A percentile compares a stretch with the other conserved stretches of the same genome.
These are phyloP conservation scores for Esox lucius DNA, from an alignment of 2,797 vertebrate species.

Conservation along the genomic window DNA sequence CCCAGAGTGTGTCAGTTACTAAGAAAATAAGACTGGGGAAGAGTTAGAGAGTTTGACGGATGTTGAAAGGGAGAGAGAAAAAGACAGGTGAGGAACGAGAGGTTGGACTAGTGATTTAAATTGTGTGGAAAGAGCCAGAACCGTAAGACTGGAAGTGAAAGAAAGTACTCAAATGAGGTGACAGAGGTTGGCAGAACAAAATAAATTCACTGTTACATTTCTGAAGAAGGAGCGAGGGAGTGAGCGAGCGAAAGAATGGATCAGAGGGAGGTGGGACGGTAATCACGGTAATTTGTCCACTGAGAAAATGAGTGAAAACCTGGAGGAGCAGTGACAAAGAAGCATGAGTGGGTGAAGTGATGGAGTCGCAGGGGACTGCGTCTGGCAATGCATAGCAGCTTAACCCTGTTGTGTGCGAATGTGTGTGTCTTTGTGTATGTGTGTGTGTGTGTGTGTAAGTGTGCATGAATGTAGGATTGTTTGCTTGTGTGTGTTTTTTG, in stretches of 20 bases:
- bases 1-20: constrained; percentile 48
- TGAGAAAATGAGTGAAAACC: constrained; percentile 41
- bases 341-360: constrained; percentile 46
- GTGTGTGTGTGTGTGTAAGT: not conserved
- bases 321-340: constrained; percentile 45
- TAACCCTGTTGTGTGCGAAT: constrained; percentile 24
- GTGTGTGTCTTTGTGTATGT: constrained; percentile 1
- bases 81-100: constrained; percentile 19
- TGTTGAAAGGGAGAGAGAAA: constrained; percentile 14
- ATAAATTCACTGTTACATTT: constrained; percentile 12
- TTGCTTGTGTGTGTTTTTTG: not conserved
- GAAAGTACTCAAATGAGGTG: constrained; percentile 17
- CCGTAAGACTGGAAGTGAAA: constrained; percentile 29
- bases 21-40: constrained; percentile 30
- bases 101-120: constrained; percentile 5
- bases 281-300: constrained; percentile 70
- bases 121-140: constrained; percentile 51
- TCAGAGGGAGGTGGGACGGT: constrained; percentile 52
- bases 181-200: constrained; percentile 11
- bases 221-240: constrained; percentile 13
- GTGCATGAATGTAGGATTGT: not conserved
- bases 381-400: constrained; percentile 15
- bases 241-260: constrained; percentile 54
- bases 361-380: not conserved
- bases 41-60: constrained; percentile 14